phyloP scores from a whole-genome alignment of 2,888 invertebrate species.

The Morpho helenor region DNA sequence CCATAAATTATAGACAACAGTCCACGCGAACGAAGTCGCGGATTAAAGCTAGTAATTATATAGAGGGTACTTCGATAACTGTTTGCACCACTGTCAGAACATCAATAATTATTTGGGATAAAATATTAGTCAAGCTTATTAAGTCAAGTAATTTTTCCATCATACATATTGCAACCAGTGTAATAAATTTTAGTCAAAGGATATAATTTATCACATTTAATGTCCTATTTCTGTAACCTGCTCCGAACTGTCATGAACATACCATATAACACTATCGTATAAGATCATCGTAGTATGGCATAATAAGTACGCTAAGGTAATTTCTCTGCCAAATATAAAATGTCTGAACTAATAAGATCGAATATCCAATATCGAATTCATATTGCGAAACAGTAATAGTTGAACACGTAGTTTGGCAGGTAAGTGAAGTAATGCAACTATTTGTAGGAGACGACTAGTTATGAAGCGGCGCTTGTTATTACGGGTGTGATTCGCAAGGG shows the following conservation, averaged over 20 bases:
- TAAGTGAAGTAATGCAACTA: conserved; percentile 57
- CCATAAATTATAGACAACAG: too few relatives aligned
- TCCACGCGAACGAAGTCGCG: too few relatives aligned
- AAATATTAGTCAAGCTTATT: too few relatives aligned
- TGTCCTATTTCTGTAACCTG: conserved; percentile 14
- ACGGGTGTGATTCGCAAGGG: conserved; percentile 38
- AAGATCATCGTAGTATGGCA: conserved; percentile 13
- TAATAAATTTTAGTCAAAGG: conserved; percentile 9
- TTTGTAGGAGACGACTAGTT: conserved; percentile 43
- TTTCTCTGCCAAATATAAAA: conserved; percentile 34
- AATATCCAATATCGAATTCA: conserved; percentile 50
- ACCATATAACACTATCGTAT: conserved; percentile 19
- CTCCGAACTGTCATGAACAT: conserved; percentile 16
- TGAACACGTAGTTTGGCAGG: conserved; percentile 53
- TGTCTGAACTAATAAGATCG: conserved; percentile 41
- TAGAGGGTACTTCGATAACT: neutral
- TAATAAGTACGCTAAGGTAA: conserved; percentile 28
- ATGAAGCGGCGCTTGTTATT: conserved; percentile 41
- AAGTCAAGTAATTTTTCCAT: too few relatives aligned
- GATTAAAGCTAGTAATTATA: too few relatives aligned
- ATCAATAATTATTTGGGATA: too few relatives aligned
- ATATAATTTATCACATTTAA: conserved; percentile 18
- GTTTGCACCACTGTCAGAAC: too few relatives aligned
- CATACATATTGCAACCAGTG: neutral
- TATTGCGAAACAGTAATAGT: conserved; percentile 53